Percentiles rank a stretch among this genome's conserved stretches.
These are phyloP conservation scores for Oryctes rhinoceros DNA, from an alignment of 1,140 invertebrate genomes.

Conservation along the genomic window DNA sequence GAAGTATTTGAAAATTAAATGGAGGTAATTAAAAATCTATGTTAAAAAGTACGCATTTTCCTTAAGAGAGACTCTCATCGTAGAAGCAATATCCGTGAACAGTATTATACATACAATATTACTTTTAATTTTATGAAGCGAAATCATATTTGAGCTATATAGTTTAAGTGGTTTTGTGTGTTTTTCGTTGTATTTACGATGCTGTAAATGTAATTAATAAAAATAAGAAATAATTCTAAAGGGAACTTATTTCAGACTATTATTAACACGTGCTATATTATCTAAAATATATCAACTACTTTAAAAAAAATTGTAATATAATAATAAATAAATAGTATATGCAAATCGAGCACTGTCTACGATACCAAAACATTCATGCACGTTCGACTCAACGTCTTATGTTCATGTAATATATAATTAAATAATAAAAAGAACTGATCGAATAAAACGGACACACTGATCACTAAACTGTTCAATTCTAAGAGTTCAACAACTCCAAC, in stretches of 20 bases:
- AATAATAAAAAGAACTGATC: conserved; percentile 36
- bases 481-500: conserved; percentile 41
- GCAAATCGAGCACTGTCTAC: conserved; percentile 56
- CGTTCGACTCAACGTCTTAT: conserved; percentile 37
- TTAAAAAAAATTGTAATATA: conserved; percentile 29
- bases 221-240: conserved; percentile 42
- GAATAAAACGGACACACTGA: conserved; percentile 38
- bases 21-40: too few species aligned
- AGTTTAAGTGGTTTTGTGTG: conserved; percentile 24
- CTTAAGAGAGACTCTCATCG: not conserved
- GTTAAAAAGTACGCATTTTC: not conserved
- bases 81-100: not conserved
- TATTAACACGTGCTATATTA: conserved; percentile 41
- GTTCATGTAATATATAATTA: conserved; percentile 28
- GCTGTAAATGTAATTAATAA: conserved; percentile 40
- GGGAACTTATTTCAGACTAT: conserved; percentile 39
- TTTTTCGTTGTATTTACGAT: conserved; percentile 25
- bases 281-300: conserved; percentile 37
- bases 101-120: too few species aligned
- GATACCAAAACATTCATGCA: conserved; percentile 48
- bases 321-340: conserved; percentile 30
- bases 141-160: not conserved
- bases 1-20: too few species aligned
- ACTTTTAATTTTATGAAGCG: too few species aligned
- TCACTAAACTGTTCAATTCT: conserved; percentile 40